phyloP scores from a whole-genome alignment of 2,797 vertebrate genomes.

The Cossypha polioptera region DNA sequence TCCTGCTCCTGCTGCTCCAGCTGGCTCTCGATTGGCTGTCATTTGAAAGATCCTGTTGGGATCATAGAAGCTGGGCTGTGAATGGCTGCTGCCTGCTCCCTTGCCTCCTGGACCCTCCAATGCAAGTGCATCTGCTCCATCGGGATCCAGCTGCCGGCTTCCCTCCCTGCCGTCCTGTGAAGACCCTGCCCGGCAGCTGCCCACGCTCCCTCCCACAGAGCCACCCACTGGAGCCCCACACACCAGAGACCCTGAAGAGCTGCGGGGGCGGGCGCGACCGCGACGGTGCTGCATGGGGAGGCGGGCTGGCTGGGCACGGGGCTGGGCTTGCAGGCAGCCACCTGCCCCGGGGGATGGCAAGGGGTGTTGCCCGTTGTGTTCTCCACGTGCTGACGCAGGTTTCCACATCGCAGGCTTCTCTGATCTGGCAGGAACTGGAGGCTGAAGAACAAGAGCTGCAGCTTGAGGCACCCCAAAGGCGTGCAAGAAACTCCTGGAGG shows the following conservation, averaged over 20 bases:
- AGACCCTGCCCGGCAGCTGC: neutral
- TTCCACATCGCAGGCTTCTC: slow-evolving; percentile 99
- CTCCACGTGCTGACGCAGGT: slow-evolving; percentile 88
- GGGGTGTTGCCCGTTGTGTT: slow-evolving; percentile 59
- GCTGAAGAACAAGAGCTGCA: slow-evolving; percentile 87
- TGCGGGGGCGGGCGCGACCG: neutral
- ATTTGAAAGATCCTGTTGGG: neutral
- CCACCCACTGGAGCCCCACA: neutral
- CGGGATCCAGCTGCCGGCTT: neutral
- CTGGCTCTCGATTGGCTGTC: neutral
- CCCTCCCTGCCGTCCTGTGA: neutral
- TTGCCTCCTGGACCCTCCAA: neutral
- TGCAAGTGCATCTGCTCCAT: neutral
- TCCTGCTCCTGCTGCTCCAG: neutral
- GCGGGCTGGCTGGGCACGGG: slow-evolving; percentile 52
- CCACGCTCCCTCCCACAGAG: neutral
- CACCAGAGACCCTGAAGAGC: neutral
- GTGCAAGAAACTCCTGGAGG: slow-evolving; percentile 67
- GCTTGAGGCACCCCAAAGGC: slow-evolving; percentile 63
- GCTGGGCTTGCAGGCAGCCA: slow-evolving; percentile 45
- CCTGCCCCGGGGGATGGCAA: slow-evolving; percentile 33
- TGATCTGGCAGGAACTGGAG: slow-evolving; percentile 99
- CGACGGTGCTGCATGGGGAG: slow-evolving; percentile 53
- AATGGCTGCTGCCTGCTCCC: neutral
- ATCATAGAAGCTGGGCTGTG: neutral